Percentiles rank a stretch among this genome's conserved stretches.
Evolutionary conservation across 1,140 invertebrate genomes (phyloP).

Genomic region (Neuroterus valhalla): DNA sequence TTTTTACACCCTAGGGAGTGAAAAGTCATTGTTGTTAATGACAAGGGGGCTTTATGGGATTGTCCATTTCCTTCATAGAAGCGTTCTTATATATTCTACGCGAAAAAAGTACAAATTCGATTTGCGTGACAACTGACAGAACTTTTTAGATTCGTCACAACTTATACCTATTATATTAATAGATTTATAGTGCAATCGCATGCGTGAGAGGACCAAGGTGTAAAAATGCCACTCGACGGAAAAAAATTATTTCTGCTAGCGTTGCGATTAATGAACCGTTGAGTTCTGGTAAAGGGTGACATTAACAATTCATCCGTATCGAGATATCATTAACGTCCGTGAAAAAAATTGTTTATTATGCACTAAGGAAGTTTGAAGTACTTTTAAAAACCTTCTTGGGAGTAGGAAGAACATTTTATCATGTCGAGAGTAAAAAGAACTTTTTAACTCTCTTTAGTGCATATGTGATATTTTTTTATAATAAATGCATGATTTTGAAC

Average conservation of each 20-base stretch:
- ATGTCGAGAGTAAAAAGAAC: too few relatives aligned
- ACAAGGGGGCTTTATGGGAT: conserved; percentile 65
- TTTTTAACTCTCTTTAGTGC: too few relatives aligned
- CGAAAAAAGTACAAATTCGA: conserved; percentile 72
- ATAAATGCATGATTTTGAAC: too few relatives aligned
- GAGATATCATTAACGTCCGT: conserved; percentile 1
- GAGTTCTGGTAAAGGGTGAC: conserved; percentile 45
- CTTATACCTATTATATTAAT: conserved; percentile 71
- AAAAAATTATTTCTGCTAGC: conserved; percentile 51
- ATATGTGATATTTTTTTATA: too few relatives aligned
- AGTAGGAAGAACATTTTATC: too few relatives aligned
- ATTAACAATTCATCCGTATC: conserved; percentile 43
- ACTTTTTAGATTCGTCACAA: conserved; percentile 68
- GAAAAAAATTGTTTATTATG: neutral
- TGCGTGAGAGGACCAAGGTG: conserved; percentile 70
- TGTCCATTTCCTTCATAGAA: conserved; percentile 64
- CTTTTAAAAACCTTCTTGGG: too few relatives aligned
- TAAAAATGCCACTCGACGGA: conserved; percentile 64
- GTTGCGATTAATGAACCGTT: conserved; percentile 17
- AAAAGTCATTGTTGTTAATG: conserved; percentile 20
- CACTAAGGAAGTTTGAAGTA: too few relatives aligned
- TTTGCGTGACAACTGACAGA: conserved; percentile 68
- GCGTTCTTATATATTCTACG: conserved; percentile 64
- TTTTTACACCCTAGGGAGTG: too few relatives aligned
- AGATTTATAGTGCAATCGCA: conserved; percentile 72